Base-by-base conservation (phyloP, 2,113 vertebrate species). In the Ginglymostoma cirratum region DNA sequence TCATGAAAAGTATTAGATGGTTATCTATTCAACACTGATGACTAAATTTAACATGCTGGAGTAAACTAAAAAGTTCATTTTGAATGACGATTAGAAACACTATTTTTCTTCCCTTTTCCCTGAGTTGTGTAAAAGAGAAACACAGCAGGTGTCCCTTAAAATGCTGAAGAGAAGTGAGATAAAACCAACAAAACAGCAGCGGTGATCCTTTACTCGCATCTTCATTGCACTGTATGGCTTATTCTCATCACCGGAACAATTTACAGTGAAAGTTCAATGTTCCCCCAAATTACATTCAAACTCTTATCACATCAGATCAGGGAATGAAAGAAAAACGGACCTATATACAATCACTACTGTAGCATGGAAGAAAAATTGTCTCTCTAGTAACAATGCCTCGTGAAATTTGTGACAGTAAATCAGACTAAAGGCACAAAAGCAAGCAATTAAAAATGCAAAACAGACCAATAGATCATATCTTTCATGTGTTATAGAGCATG, bases 301-400 rank as follows among this genome's bases (percentile, higher is more conserved):
- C 90, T 94, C n/a, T n/a, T 38, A 67, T 94, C 90, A 67, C n/a
- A 94, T 94, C 65, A 94, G 12, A 94, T 42, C 90, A 69, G n/a
- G 90, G 21, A 94, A 94, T 94, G 90, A 19, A 94, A 69, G 55
- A 55, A 55, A 89, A 38, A 94, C 17, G 10, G 55, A 42, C 15
- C 7, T 55, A 34, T 15, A 21, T 67, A 94, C 34, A 94, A 38
- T 66, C 17, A 19, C 65, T 93, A 23, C 2, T 67, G 10, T 24
- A 93, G 38, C 34, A 94, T 94, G 65, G 10, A 94, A 38, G 17
- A 48, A 48, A 94, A 67, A 94, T 42, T 69, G 87, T n/a, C 21
- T 67, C 42, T 94, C 19, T 23, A 42, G 61, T 23, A n/a, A 94
- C n/a, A 38, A 94, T 67, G 14, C 10, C 30, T 90, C 15, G 17